These are phyloP conservation scores for Ginglymostoma cirratum DNA, from an alignment of 2,113 vertebrate species.

Conservation along the genomic window DNA sequence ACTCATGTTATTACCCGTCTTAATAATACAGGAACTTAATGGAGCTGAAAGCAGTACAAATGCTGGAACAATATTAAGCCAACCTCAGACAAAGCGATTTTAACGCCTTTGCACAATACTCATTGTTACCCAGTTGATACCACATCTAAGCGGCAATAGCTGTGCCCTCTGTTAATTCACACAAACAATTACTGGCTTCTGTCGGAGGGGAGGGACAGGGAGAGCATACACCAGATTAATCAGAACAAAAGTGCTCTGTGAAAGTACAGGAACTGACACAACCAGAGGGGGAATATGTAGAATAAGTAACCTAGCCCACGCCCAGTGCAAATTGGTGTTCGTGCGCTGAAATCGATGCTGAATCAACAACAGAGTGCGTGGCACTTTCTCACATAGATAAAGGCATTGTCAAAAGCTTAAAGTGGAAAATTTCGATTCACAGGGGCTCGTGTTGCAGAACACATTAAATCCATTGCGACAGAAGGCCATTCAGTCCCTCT, in stretches of 20 bases:
- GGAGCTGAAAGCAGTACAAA: constrained; percentile 19
- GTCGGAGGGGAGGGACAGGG: not conserved
- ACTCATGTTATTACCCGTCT: not conserved
- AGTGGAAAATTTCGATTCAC: not conserved
- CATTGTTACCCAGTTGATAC: constrained; percentile 3
- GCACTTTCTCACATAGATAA: not conserved
- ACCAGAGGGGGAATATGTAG: no score
- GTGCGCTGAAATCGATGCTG: not conserved
- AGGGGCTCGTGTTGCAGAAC: not conserved
- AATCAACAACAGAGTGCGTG: not conserved
- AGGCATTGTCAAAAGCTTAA: not conserved
- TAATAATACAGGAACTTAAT: constrained; percentile 34
- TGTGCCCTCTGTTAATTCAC: not conserved
- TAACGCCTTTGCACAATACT: constrained; percentile 29
- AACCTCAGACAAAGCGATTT: constrained; percentile 20
- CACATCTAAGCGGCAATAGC: constrained; percentile 23
- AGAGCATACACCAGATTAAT: constrained; percentile 13
- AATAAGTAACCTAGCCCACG: no score
- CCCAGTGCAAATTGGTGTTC: not conserved
- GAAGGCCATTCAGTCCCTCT: no score
- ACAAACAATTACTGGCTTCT: constrained; percentile 21
- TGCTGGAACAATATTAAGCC: constrained; percentile 24
- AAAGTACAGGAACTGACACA: not conserved
- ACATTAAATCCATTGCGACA: no score
- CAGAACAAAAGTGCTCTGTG: not conserved